Evolutionary conservation across 2,113 vertebrate genomes (phyloP).

Genomic region (Ciconia stormi): DNA sequence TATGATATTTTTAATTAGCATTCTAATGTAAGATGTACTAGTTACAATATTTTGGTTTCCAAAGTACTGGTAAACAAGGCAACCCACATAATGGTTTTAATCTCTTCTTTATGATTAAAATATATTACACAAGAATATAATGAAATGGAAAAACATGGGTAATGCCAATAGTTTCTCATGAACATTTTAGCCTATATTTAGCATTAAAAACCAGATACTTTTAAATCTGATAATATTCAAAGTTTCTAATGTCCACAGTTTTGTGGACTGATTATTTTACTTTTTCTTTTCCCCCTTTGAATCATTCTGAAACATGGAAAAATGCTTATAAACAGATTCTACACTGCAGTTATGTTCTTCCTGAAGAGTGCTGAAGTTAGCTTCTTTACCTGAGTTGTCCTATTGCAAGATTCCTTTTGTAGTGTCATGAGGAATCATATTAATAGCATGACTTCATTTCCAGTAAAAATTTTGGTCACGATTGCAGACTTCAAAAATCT

Average conservation of each 20-base stretch:
- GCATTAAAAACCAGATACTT: not conserved
- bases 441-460: conserved; percentile 24
- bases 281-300: not conserved
- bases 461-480: conserved; percentile 9
- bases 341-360: not conserved
- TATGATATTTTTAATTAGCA: not conserved
- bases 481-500: not conserved
- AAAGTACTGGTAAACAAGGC: not conserved
- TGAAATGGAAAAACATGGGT: not conserved
- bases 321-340: not conserved
- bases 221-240: not conserved
- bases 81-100: not conserved
- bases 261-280: not conserved
- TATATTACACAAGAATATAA: not conserved
- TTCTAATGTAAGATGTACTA: not conserved
- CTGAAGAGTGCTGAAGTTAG: not conserved
- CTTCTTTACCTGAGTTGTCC: not conserved
- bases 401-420: not conserved
- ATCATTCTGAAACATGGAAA: not conserved
- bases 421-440: not conserved
- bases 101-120: not conserved
- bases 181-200: not conserved
- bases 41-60: not conserved
- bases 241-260: not conserved
- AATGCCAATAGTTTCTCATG: not conserved